Evolutionary conservation across 2,797 vertebrate species (phyloP).

Genomic region (Todus mexicanus): DNA sequence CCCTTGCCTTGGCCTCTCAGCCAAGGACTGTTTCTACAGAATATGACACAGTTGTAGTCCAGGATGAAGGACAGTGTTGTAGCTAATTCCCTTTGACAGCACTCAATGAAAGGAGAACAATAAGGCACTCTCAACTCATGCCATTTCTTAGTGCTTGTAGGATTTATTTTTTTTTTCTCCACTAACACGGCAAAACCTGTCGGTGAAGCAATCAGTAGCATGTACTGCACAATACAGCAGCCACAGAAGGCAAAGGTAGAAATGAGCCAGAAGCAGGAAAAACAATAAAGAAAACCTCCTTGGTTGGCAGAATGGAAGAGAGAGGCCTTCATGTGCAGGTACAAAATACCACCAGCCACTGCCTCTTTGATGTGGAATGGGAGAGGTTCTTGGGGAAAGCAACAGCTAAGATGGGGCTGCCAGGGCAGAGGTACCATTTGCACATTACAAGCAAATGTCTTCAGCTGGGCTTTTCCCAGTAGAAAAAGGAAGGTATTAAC

Average conservation of each 20-base stretch:
- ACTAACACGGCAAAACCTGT: background rate
- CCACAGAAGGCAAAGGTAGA: background rate
- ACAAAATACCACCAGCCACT: background rate
- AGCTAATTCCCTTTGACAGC: background rate
- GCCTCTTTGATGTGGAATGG: constrained; percentile 17
- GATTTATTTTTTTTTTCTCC: background rate
- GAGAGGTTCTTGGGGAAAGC: constrained; percentile 19
- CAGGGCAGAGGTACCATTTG: background rate
- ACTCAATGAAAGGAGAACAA: background rate
- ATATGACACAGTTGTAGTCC: background rate
- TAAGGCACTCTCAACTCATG: background rate
- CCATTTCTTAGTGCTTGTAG: background rate
- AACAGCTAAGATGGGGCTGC: background rate
- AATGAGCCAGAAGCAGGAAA: background rate
- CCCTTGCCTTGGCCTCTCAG: background rate
- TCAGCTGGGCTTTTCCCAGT: background rate
- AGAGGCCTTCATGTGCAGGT: background rate
- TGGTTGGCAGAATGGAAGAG: background rate
- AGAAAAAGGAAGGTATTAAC: background rate
- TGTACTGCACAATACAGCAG: background rate
- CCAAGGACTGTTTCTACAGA: background rate
- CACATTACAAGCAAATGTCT: background rate
- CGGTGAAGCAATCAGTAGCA: background rate
- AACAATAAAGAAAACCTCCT: background rate
- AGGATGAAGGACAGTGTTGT: background rate